phyloP scores from a whole-genome alignment of 2,888 invertebrate species.

The Meteorus colon region DNA sequence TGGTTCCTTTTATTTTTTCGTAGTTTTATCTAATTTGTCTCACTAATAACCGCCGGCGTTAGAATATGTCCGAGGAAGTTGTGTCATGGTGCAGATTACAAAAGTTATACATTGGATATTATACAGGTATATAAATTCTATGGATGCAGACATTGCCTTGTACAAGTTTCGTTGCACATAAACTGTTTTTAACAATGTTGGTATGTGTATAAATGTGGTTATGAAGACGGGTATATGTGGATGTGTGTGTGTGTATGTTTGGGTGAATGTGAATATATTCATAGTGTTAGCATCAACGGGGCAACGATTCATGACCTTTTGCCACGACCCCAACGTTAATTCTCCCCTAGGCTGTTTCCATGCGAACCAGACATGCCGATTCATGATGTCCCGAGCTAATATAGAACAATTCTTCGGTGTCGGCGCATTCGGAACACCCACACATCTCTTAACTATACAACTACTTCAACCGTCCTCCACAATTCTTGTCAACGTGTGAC shows the following conservation, averaged over 20 bases:
- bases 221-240: neutral
- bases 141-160: neutral
- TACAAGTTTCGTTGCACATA: neutral
- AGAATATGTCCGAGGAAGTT: neutral
- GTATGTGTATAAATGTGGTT: neutral
- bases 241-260: neutral
- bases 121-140: neutral
- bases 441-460: constrained; percentile 13
- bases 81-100: neutral
- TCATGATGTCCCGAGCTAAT: constrained; percentile 31
- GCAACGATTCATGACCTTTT: constrained; percentile 23
- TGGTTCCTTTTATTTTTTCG: neutral
- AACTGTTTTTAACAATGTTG: neutral
- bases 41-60: neutral
- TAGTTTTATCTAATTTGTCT: neutral
- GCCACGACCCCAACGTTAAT: constrained; percentile 25
- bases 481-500: constrained; percentile 19
- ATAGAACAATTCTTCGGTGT: constrained; percentile 2
- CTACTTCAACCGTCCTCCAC: constrained; percentile 3
- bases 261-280: neutral
- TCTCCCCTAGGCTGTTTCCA: constrained; percentile 26
- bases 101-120: neutral
- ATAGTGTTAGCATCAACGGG: neutral
- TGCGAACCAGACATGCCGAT: constrained; percentile 27
- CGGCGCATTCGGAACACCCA: neutral